Evolutionary conservation across 2,797 vertebrate species (phyloP).

Genomic region (Sciurus carolinensis): DNA sequence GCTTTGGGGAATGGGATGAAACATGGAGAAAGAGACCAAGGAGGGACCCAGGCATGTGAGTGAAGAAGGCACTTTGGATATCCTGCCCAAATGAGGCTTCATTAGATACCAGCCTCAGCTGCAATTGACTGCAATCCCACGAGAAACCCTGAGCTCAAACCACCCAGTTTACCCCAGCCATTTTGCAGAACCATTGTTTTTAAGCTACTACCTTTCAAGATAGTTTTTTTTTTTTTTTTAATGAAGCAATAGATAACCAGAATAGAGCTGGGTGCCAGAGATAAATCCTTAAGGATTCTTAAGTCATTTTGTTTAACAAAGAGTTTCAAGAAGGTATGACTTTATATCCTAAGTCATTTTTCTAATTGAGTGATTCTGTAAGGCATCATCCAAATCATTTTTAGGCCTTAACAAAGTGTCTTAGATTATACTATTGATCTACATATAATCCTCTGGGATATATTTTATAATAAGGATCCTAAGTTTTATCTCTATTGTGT

Average conservation of each 20-base stretch:
- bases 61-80: background rate
- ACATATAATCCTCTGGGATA: slow-evolving; percentile 8
- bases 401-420: slow-evolving; percentile 7
- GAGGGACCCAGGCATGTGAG: background rate
- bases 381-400: background rate
- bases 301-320: slow-evolving; percentile 24
- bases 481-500: background rate
- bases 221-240: background rate
- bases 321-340: background rate
- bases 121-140: background rate
- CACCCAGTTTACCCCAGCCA: background rate
- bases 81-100: background rate
- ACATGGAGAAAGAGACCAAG: background rate
- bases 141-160: background rate
- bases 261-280: slow-evolving; percentile 36
- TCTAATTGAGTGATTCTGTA: background rate
- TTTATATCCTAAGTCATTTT: slow-evolving; percentile 38
- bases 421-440: background rate
- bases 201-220: background rate
- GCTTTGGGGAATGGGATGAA: background rate
- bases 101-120: background rate
- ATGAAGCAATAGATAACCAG: slow-evolving; percentile 11
- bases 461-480: slow-evolving; percentile 11
- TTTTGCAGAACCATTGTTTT: background rate
- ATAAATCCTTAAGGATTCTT: slow-evolving; percentile 44